Percentiles rank a stretch among this genome's conserved stretches.
Evolutionary conservation across 2,113 vertebrate species (phyloP).

Genomic region (Lycaon pictus): DNA sequence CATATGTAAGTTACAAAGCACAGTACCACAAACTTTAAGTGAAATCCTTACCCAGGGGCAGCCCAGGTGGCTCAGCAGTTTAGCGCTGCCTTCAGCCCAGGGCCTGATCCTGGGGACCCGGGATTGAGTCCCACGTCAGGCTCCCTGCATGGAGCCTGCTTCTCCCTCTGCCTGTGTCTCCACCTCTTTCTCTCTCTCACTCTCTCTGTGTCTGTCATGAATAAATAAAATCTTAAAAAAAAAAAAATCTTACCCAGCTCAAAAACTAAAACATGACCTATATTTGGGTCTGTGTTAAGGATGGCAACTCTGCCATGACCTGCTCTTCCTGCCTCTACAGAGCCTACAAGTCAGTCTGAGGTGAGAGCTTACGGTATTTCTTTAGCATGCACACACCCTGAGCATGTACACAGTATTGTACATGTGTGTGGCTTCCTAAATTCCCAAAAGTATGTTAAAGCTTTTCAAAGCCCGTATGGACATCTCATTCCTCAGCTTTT

Average conservation of each 20-base stretch:
- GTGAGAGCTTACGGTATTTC: not conserved
- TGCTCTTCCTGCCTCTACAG: not conserved
- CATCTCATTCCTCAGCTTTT: not conserved
- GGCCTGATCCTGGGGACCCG: too few relatives aligned
- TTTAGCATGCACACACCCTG: not conserved
- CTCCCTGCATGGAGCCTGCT: too few relatives aligned
- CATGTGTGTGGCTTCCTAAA: not conserved
- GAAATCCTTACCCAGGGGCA: not conserved
- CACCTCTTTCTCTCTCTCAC: too few relatives aligned
- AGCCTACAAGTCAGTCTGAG: not conserved
- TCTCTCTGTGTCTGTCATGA: too few relatives aligned
- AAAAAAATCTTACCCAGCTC: not conserved
- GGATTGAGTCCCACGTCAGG: too few relatives aligned
- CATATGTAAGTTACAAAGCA: not conserved
- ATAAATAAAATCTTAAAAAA: too few relatives aligned
- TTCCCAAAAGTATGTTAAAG: not conserved
- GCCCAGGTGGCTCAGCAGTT: too few relatives aligned
- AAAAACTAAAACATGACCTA: not conserved
- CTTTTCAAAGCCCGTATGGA: not conserved
- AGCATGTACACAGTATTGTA: not conserved
- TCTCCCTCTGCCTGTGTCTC: too few relatives aligned
- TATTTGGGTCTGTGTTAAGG: not conserved
- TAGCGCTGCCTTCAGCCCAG: too few relatives aligned
- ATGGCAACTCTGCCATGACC: not conserved
- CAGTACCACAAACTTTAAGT: not conserved